Base-by-base conservation (phyloP, 2,797 vertebrate genomes). In the Aeoliscus strigatus region DNA sequence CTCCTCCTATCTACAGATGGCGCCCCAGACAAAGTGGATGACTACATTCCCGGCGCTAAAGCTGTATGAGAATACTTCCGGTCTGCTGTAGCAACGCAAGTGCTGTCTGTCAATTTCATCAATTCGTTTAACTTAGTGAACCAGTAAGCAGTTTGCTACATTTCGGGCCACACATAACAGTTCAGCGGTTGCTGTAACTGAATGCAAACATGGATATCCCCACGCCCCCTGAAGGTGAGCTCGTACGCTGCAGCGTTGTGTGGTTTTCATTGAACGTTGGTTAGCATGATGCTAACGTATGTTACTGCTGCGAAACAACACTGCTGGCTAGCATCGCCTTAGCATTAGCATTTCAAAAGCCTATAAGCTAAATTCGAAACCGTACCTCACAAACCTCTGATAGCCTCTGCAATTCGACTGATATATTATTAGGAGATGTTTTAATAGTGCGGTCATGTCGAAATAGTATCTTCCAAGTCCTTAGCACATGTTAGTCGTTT, bases 151-250 rank as follows among this genome's bases (percentile, higher is more conserved):
- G 13, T 1, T 25, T 9, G 3, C 10, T 2, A 6, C 14, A n/a
- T 17, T 0, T 51, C 4, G 30, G 7, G 9, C 1, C 29, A 5
- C 10, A 0, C 9, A 1, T 24, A 8, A 7, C 29, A 4, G 3
- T 27, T 34, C 14, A 28, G 34, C 10, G 37, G 10, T 1, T 9
- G n/a, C 39, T 44, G 58, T 11, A 32, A 15, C 21, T 46, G 9
- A 14, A 21, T 9, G 9, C 30, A 21, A 52, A 30, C 11, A 89
- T 89, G 87, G 87, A 89, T 16, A 70, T 83, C 23, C 82, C 85
- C 0, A 81, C 60, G 1, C 60, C 81, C 0, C 87, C 87, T 1
- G 87, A 89, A 74, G 86, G 87, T 89, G 61, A 84, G 63, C 16
- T 3, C n/a, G 4, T 3, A 1, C 12, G 27, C 3, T 9, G 15